Evolutionary conservation across 2,888 invertebrate genomes (phyloP).

Genomic region (Chrysolina oricalcia): DNA sequence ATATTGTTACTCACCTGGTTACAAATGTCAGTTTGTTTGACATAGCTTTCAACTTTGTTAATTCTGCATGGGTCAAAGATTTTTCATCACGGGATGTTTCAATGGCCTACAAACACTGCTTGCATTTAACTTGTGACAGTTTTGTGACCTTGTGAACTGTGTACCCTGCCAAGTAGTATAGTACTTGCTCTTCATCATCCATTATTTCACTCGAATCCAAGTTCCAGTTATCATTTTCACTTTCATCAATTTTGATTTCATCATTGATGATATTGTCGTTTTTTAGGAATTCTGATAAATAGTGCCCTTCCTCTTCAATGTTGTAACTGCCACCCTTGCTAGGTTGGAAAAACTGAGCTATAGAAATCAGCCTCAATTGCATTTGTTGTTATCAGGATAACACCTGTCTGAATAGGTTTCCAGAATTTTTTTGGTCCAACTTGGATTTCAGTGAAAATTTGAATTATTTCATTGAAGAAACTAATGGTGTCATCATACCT

Average conservation of each 20-base stretch:
- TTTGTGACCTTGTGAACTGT: background rate
- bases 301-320: background rate
- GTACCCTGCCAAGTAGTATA: background rate
- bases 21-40: background rate
- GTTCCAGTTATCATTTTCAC: background rate
- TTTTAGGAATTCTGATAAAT: background rate
- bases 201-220: background rate
- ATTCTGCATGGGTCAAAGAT: background rate
- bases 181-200: background rate
- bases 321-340: background rate
- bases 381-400: background rate
- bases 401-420: background rate
- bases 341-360: background rate
- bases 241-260: background rate
- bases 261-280: background rate
- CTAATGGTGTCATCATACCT: background rate
- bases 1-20: background rate
- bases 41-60: too few relatives aligned
- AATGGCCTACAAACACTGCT: background rate
- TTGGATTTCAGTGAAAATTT: background rate
- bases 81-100: background rate
- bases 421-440: background rate
- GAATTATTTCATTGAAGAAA: background rate
- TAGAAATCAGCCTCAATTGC: background rate
- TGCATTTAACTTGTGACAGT: background rate